These are phyloP conservation scores for Pterobdella sp. DNA, from an alignment of 2,888 invertebrate genomes.

Conservation along the genomic window DNA sequence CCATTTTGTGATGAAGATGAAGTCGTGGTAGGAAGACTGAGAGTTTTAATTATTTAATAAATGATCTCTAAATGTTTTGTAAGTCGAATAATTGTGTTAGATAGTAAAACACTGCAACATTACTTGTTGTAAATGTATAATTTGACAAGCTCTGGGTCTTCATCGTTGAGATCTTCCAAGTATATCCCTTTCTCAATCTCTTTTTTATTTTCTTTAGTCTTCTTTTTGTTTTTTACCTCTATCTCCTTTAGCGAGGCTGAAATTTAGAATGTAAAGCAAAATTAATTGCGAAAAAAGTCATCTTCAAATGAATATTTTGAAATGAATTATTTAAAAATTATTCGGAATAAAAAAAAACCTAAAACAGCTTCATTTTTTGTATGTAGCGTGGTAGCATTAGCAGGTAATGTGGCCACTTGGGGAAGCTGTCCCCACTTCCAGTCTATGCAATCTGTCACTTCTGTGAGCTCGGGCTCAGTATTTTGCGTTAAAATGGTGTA, in stretches of 20 bases:
- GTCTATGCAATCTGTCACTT: constrained; percentile 37
- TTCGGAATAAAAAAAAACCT: no score
- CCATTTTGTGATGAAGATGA: not conserved
- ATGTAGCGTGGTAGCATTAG: no score
- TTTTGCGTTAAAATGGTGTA: not conserved
- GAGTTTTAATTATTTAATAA: not conserved
- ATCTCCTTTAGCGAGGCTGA: no score
- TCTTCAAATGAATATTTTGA: no score
- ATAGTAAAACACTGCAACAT: not conserved
- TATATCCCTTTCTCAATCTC: constrained; percentile 73
- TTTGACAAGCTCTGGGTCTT: constrained; percentile 82
- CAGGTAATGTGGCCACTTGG: constrained; percentile 13
- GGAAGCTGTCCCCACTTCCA: constrained; percentile 53
- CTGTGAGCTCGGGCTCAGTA: not conserved
- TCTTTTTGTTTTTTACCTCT: constrained; percentile 80
- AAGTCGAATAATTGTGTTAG: no score
- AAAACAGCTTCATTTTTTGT: no score
- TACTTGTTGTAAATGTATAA: constrained; percentile 62
- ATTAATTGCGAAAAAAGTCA: no score
- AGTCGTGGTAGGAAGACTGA: not conserved
- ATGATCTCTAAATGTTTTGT: not conserved
- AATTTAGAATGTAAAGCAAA: no score
- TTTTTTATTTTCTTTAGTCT: constrained; percentile 40
- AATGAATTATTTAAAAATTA: no score
- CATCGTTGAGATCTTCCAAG: constrained; percentile 79